A percentile compares a stretch with the other conserved stretches of the same genome.
These are phyloP conservation scores for Sturnira hondurensis DNA, from an alignment of 2,113 vertebrate genomes.

Conservation along the genomic window DNA sequence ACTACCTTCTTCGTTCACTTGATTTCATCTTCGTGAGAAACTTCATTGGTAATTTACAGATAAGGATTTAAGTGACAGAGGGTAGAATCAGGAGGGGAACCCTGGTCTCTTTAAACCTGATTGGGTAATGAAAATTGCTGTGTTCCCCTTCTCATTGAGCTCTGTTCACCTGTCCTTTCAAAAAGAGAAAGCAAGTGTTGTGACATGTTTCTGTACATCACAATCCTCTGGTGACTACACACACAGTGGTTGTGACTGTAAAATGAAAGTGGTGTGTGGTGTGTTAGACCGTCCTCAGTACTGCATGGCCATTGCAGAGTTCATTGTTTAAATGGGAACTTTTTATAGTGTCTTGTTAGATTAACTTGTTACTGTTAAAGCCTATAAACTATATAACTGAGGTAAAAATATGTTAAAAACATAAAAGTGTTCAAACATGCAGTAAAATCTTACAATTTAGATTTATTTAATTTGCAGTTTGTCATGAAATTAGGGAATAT, in stretches of 20 bases:
- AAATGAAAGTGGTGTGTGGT: background rate
- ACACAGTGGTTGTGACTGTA: background rate
- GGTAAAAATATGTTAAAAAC: conserved; percentile 1
- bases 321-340: background rate
- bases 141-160: background rate
- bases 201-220: background rate
- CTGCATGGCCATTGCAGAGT: background rate
- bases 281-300: background rate
- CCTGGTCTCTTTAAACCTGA: background rate
- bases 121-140: background rate
- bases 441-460: background rate
- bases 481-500: conserved; percentile 25
- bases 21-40: background rate
- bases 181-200: background rate
- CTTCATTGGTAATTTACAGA: background rate
- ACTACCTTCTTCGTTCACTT: background rate
- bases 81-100: background rate
- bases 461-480: conserved; percentile 36
- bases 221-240: background rate
- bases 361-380: conserved; percentile 34
- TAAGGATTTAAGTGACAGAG: conserved; percentile 14
- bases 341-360: background rate
- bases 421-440: conserved; percentile 14
- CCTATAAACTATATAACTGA: background rate
- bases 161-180: background rate